Evolutionary conservation across 2,113 vertebrate genomes (phyloP).

Genomic region (Ciconia stormi): DNA sequence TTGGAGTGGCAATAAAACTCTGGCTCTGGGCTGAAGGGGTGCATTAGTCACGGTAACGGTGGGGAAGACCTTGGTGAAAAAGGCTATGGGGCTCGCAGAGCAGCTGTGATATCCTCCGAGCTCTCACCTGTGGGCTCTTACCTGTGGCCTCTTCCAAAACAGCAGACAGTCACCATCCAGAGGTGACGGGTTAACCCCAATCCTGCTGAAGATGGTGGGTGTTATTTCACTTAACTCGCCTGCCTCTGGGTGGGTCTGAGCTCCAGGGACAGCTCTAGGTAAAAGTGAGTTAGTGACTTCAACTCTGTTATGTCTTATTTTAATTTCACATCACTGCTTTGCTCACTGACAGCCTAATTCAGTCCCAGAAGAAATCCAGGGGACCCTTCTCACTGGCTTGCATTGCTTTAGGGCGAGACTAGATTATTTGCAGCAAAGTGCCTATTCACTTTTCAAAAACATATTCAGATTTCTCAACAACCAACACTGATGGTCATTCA

Average conservation of each 20-base stretch:
- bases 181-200: background rate
- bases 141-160: background rate
- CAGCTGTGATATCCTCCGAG: background rate
- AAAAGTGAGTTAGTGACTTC: background rate
- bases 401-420: background rate
- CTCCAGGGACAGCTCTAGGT: background rate
- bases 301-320: background rate
- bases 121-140: background rate
- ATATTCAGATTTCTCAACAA: background rate
- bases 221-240: background rate
- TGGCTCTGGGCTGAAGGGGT: background rate
- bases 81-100: background rate
- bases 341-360: background rate
- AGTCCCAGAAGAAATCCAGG: background rate
- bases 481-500: background rate
- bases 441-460: background rate
- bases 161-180: background rate
- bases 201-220: background rate
- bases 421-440: background rate
- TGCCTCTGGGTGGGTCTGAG: background rate
- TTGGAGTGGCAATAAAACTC: background rate
- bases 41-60: background rate
- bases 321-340: background rate
- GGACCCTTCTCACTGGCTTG: background rate
- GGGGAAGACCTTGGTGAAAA: background rate